phyloP scores from a whole-genome alignment of 2,113 vertebrate species.

The Sceloporus undulatus region DNA sequence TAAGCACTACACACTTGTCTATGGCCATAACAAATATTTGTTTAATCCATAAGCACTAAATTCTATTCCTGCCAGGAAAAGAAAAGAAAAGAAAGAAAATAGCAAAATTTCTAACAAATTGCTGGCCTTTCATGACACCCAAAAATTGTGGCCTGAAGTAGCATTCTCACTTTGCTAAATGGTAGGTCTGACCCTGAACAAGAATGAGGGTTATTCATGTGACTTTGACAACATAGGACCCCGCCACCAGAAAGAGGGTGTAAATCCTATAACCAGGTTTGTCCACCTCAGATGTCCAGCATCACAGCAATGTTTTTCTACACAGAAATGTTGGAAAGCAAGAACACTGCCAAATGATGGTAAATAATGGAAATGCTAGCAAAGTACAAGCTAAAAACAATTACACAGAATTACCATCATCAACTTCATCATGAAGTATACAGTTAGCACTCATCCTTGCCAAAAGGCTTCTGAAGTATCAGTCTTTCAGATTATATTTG shows the following conservation, averaged over 20 bases:
- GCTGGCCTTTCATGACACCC: neutral
- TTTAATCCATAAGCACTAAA: no score
- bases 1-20: no score
- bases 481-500: neutral
- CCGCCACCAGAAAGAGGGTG: neutral
- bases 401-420: neutral
- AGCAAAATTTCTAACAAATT: no score
- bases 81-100: no score
- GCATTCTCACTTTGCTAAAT: neutral
- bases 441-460: neutral
- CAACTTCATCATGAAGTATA: neutral
- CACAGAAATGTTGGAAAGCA: accelerated
- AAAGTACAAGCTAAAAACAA: neutral
- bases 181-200: neutral
- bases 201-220: neutral
- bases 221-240: neutral
- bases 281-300: neutral
- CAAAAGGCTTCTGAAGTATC: neutral
- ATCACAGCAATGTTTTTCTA: accelerated
- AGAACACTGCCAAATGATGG: neutral
- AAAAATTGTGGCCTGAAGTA: neutral
- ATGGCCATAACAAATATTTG: no score
- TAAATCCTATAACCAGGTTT: constrained; percentile 3
- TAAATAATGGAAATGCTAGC: neutral
- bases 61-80: no score